Conservation (phyloP, 2,888 invertebrate species). For the Prosopocoilus inquinatus region DNA sequence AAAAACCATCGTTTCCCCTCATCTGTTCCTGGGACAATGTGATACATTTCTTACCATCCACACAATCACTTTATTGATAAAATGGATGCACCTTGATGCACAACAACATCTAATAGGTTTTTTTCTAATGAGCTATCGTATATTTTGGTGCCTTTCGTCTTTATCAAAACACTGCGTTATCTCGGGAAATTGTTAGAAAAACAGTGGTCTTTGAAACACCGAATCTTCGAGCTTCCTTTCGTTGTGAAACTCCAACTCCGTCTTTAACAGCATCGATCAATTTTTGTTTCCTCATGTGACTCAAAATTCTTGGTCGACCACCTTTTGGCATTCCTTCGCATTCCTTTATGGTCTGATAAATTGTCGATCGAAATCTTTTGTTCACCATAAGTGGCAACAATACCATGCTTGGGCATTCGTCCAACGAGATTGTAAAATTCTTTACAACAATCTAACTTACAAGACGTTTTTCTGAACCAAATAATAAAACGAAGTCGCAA, state of each 20-base stretch:
- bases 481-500: no score
- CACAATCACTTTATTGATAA: not conserved
- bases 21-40: not conserved
- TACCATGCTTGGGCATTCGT: no score
- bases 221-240: not conserved
- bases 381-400: no score
- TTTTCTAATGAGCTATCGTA: not conserved
- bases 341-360: no score
- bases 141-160: not conserved
- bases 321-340: no score
- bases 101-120: not conserved
- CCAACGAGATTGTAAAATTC: no score
- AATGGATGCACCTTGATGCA: not conserved
- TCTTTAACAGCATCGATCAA: not conserved
- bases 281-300: not conserved
- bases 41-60: not conserved
- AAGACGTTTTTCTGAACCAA: no score
- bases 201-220: not conserved
- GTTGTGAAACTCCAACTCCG: not conserved
- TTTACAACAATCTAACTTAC: no score
- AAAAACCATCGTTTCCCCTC: not conserved
- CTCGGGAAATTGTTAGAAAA: not conserved
- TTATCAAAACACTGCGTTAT: not conserved
- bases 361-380: no score
- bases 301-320: no score